Base-by-base conservation (phyloP, 2,888 invertebrate species). In the Pardosa pseudoannulata region DNA sequence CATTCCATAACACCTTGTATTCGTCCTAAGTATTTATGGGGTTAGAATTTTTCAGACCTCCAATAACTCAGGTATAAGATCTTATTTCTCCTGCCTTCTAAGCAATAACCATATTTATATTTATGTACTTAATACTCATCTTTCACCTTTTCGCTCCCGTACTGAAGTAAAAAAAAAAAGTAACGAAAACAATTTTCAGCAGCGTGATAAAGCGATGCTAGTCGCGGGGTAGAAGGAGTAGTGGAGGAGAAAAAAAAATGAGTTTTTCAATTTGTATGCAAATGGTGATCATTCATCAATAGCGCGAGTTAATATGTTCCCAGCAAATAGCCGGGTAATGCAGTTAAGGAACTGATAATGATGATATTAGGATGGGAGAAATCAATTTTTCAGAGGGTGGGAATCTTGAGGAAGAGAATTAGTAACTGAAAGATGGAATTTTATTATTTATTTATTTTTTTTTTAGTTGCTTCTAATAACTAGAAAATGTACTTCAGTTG, bases 191-290 rank as follows among this genome's bases (percentile, higher is more conserved):
- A 56, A 56, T 23, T 32, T 67, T 16, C 67, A 67, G 16, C 31
- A 23, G 16, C 16, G 23, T 67, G 72, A 76, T 83, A 65, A 71
- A 65, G 75, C 23, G 76, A 36, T 64, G 70, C 5, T 29, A 32
- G 39, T 28, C 28, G 11, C 1, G 27, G 13, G 11, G 19, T 7
- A 74, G 64, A 16, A 65, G 46, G n/a, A n/a, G n/a, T n/a, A n/a
- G n/a, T 50, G 36, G 29, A 27, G 50, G 9, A 31, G 9, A 28
- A 62, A 11, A 81, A 74, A 81, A 75, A 75, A 81, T 74, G 62
- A 65, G 75, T 82, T 85, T 56, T 85, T 85, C 78, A 85, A 85
- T 85, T 85, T 85, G 83, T 73, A 85, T 85, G 83, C 73, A 78
- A 85, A 85, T 85, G 78, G 67, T 36, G 36, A 56, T 46, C 62